Evolutionary conservation across 2,888 invertebrate species (phyloP), one percentile per base, ranked within the genome.

Genomic region (Diachrysia chrysitis): DNA sequence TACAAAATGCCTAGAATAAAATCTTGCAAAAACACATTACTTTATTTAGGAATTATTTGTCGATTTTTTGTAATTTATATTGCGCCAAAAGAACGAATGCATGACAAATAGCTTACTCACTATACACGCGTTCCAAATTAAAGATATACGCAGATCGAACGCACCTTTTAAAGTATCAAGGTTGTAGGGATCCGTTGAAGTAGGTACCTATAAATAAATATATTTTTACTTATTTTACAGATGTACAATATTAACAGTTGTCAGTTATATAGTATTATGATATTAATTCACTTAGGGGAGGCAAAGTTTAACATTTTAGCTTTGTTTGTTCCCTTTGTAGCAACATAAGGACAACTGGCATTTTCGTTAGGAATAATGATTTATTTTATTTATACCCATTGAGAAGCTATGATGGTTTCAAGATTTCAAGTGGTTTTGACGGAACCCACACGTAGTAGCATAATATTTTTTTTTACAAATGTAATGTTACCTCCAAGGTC

Each of bases 91-190:
- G 61, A 76, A 78, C 62, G 72, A 73, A 61, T 71, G 58, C 60
- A 76, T 78, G 80, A 80, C 78, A 78, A 80, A 80, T 79, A 66
- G 65, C 63, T 57, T 35, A 48, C 64, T 72, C 65, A 42, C n/a
- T n/a, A 42, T 55, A 71, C 69, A 76, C 63, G 79, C 81, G 80
- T 73, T 70, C 79, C 76, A 76, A 87, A 85, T 81, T 83, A 79
- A 73, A 62, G 51, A 72, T 69, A 66, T 67, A 83, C 83, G 85
- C 77, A 82, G 82, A 83, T 82, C 63, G 76, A 63, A 76, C 76
- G 76, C 89, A 89, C 89, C 89, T 88, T 89, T 84, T 62, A 67
- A 32, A 56, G 68, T 60, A 65, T 60, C 42, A 60, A 64, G 68
- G 54, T 62, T 64, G 56, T 64, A 62, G 62, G 72, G 72, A 46